Base-by-base conservation (phyloP, 1,140 invertebrate species). In the Heliconius nattereri region DNA sequence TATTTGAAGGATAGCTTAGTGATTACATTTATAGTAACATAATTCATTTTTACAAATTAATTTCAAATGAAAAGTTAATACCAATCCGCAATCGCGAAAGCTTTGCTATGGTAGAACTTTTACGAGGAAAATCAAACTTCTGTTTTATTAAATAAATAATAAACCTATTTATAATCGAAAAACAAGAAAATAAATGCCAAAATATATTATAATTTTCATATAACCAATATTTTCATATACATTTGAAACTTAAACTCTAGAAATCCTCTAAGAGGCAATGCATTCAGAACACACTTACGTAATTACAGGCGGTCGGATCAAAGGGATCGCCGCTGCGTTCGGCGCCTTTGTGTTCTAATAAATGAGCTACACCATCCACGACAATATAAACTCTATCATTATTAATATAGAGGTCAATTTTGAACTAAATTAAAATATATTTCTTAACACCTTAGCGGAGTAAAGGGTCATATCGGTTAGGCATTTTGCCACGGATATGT, bases 401-500 rank as follows among this genome's bases (percentile, higher is more conserved):
- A 66, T 0, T 9, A 78, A 83, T 6, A 7, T 74, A 78, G 78
- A 73, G 81, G 81, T 66, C 9, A 49, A 73, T 85, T 85, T 86
- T 66, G 1, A 6, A 2, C 13, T 79, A 74, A 2, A 37, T 0
- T 2, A 0, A 0, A 0, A 6, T 20, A 82, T 78, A 83, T 90
- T 91, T 89, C 92, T 92, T 92, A 93, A 93, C 92, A 92, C 92
- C 90, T 92, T 91, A 90, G 85, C 85, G 83, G 86, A 89, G 88
- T 89, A 91, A 91, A 90, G 90, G 90, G 90, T 92, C 90, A 89
- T 92, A 93, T 92, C 91, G 86, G 91, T 93, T 92, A 93, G 90
- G 90, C 90, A 89, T 93, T 93, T 92, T 92, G 92, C 92, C 92
- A 92, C 89, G 91, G 92, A 92, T 92, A 91, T 89, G 92, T 93